Base-by-base conservation (phyloP, 2,797 vertebrate species). In the Podargus strigoides region DNA sequence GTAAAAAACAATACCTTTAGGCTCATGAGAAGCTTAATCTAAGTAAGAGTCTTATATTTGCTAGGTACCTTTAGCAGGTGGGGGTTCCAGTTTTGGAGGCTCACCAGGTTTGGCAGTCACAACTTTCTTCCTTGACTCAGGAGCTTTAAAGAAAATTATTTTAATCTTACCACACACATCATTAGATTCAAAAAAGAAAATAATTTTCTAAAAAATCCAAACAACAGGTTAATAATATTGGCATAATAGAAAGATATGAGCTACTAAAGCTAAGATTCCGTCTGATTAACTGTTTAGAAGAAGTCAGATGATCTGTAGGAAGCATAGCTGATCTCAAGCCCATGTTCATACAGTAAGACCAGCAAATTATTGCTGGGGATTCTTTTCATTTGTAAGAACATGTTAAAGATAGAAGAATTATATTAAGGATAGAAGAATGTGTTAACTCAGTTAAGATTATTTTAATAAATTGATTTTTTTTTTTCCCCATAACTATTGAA, bases 1-100 rank as follows among this genome's bases (percentile, higher is more conserved):
- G 80, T 14, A 4, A 8, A 89, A 49, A 83, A 39, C 24, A 69
- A 80, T 6, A 85, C 23, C 26, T 90, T 28, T 68, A 24, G 9
- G 12, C 21, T 82, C 32, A 64, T 20, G 16, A 77, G 49, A 75
- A 13, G 19, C 22, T 89, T 83, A 66, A 75, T 87, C 62, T 75
- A 93, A 63, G 21, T 55, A 39, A 84, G 59, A 27, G 89, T 76
- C 90, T 75, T 94, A 77, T 96, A 92, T 68, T 60, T 56, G 28
- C 20, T 55, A 96, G 81, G 79, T 99, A 99, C 99, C 98, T 99
- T 98, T 97, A 79, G 97, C 86, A 67, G 98, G 97, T 91, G 95
- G 91, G 28, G 98, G 91, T 94, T 98, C 97, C 91, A 98, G 58
- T 96, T 97, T 97, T 5, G 97, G 95, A 96, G 98, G 90, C 89